Evolutionary conservation across 2,113 vertebrate genomes (phyloP), one percentile per base, ranked within the genome.

Genomic region (Sciurus niger): DNA sequence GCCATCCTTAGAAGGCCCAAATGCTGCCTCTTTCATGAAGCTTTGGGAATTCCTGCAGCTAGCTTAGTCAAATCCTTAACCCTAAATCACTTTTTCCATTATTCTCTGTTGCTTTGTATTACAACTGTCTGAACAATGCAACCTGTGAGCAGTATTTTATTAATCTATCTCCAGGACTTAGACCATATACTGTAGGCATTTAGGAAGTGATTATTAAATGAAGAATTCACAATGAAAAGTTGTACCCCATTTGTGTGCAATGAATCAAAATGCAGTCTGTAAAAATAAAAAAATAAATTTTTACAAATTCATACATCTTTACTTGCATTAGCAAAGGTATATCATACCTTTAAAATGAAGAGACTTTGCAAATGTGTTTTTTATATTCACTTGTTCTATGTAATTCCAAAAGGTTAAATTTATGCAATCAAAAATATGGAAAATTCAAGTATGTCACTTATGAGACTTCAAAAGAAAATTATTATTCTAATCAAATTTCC

Each of bases 301-400:
- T 48, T 48, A 48, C 6, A 83, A 80, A 90, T 80, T 63, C 28
- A 32, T 17, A 37, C 32, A 65, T 67, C 65, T 89, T 73, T 68
- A 76, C 48, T 74, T 79, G 22, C 14, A 67, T 73, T 58, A 53
- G 43, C n/a, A 93, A 65, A 93, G 53, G 3, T 10, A 46, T 40
- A 76, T 51, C 20, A 73, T 28, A 86, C 28, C 48, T 76, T 90
- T 40, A 94, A 92, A 91, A 65, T 18, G 10, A 95, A 77, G n/a
- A 48, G 17, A 18, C 30, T 12, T 53, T 84, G 16, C 16, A 78
- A 93, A 63, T 93, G 12, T 70, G n/a, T 74, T 43, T 80, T 53
- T 74, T 76, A 67, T 22, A 10, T 8, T 48, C 65, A 51, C 28
- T 70, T 83, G 20, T 22, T 78, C 72, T 24, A 72, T 60, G 10